phyloP scores from a whole-genome alignment of 1,140 invertebrate species.

The Plutomurus gul region DNA sequence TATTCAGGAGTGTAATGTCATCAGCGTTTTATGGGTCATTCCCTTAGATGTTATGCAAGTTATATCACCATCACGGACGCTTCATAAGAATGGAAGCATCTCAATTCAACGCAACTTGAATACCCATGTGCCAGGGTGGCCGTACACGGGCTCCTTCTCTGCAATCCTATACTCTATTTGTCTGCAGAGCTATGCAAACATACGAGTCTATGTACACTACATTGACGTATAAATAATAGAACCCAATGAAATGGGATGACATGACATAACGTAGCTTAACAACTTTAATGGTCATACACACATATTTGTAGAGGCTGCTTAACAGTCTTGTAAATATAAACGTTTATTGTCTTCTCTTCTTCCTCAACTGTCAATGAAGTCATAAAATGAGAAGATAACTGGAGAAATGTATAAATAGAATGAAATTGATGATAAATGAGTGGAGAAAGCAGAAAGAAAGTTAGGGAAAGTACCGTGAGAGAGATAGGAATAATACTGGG shows the following conservation, averaged over 20 bases:
- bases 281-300: neutral
- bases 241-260: neutral
- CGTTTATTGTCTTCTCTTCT: neutral
- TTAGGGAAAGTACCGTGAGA: neutral
- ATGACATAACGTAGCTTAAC: neutral
- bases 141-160: no score
- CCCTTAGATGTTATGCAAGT: conserved; percentile 14
- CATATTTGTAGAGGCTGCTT: neutral
- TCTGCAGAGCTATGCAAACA: no score
- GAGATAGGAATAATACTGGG: no score
- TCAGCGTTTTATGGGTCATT: conserved; percentile 24
- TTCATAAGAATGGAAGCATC: neutral
- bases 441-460: neutral
- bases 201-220: no score
- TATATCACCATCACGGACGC: neutral
- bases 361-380: conserved; percentile 1
- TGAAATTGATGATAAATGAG: conserved; percentile 8
- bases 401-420: neutral
- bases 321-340: conserved; percentile 20
- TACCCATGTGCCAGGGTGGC: no score
- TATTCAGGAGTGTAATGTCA: conserved; percentile 24
- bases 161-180: no score
- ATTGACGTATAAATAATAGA: neutral
- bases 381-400: neutral
- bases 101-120: neutral